Evolutionary conservation across 2,888 invertebrate species (phyloP), one percentile per base, ranked within the genome.

Genomic region (Dyspetes luteomarginatus): DNA sequence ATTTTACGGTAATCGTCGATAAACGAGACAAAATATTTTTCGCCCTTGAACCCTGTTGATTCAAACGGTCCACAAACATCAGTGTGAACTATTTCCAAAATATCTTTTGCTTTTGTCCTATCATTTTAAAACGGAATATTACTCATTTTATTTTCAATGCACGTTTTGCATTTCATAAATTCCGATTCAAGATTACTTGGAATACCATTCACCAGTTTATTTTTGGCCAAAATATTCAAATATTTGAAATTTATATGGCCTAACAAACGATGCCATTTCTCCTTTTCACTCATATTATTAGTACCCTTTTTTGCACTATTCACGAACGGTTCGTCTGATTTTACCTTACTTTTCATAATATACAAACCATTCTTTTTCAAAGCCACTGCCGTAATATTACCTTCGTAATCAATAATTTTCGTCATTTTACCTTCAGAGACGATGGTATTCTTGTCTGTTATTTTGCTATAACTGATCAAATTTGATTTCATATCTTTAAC

Each of bases 231-330:
- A n/a, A 5, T 68, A 4, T 82, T 50, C 30, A 85, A 55, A 74
- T 82, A 82, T 5, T 80, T 56, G 64, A 86, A 85, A 56, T 85
- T 85, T 60, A 85, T 65, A 55, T 86, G 82, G 0, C 82, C 85
- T 19, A 86, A 60, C 0, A 62, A 55, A 2, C 78, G 58, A 74
- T 86, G 85, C 68, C 26, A 84, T 77, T 78, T 86, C 77, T 85
- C 85, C 68, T 84, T 82, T 12, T 36, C 7, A n/a, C 55, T 71
- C 50, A 76, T 60, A n/a, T 60, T 26, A 22, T 43, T 79, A 12
- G 52, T n/a, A 7, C 71, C 60, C 43, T 52, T 3, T 52, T 69
- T 74, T 15, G 26, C 30, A 26, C 26, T 28, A 3, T 56, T 50
- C 15, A 67, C 28, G n/a, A 5, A 62, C 2, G 60, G 19, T 15